These are phyloP conservation scores for Lasiurus cinereus DNA, from an alignment of 2,113 vertebrate species.

Conservation along the genomic window DNA sequence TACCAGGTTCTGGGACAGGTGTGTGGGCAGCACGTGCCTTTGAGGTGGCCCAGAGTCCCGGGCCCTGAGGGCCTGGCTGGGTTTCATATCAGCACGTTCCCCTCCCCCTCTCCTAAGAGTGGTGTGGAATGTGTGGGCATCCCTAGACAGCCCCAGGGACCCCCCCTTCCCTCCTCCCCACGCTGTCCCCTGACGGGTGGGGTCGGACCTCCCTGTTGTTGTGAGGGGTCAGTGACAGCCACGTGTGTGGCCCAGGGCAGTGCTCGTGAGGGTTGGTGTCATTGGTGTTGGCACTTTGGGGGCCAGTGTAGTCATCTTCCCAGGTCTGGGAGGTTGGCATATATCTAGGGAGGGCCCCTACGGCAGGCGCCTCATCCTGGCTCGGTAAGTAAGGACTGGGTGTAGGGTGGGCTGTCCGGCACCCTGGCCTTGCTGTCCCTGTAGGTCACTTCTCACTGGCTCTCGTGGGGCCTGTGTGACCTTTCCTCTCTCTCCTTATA, in stretches of 20 bases:
- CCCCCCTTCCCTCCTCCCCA: rapidly evolving
- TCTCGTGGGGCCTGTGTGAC: neutral
- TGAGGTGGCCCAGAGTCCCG: neutral
- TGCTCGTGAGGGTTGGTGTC: rapidly evolving
- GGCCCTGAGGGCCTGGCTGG: rapidly evolving
- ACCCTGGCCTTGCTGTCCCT: neutral
- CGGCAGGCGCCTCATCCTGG: rapidly evolving
- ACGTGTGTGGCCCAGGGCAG: rapidly evolving
- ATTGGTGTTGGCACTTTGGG: too few relatives aligned
- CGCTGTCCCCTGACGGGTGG: rapidly evolving
- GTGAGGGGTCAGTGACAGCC: neutral
- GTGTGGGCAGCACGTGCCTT: neutral
- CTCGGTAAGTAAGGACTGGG: neutral
- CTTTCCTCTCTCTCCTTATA: too few relatives aligned
- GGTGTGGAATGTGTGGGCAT: rapidly evolving
- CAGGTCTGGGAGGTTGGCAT: rapidly evolving
- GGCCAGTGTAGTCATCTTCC: rapidly evolving
- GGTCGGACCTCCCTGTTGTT: too few relatives aligned
- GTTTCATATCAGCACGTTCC: too few relatives aligned
- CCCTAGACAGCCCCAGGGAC: neutral
- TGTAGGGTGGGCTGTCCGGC: rapidly evolving
- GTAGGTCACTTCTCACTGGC: rapidly evolving
- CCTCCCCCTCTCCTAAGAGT: neutral
- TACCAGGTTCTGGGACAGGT: rapidly evolving
- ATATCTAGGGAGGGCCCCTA: rapidly evolving